These are phyloP conservation scores for Atta texana DNA, from an alignment of 1,140 invertebrate species.

Conservation along the genomic window DNA sequence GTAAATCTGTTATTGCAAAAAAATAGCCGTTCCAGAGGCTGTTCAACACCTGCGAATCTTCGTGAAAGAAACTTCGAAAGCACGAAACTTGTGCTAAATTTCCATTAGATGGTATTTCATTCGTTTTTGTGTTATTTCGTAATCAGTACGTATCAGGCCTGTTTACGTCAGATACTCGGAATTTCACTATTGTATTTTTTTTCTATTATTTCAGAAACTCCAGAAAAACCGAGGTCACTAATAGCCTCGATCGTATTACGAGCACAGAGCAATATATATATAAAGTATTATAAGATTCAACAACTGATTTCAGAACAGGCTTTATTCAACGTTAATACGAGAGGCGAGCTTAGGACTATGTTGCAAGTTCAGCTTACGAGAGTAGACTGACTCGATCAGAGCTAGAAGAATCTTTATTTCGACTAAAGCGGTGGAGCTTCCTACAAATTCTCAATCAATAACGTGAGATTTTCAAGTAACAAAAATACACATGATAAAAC, in stretches of 20 bases:
- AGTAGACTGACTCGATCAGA: no score
- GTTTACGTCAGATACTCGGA: neutral
- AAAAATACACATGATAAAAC: no score
- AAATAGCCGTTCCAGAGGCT: neutral
- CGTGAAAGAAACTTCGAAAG: neutral
- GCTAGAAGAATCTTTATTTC: no score
- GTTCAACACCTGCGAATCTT: neutral
- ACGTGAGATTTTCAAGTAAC: no score
- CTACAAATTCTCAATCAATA: no score
- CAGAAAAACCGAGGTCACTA: neutral
- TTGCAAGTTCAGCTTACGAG: no score
- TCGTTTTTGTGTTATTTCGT: neutral
- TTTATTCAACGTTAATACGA: no score
- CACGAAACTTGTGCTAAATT: neutral
- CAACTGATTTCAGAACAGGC: no score
- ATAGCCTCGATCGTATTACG: neutral
- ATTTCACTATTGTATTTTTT: neutral
- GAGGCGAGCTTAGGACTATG: no score
- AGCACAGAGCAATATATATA: no score
- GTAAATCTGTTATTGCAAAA: neutral
- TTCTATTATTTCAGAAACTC: conserved; percentile 6
- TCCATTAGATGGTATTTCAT: neutral
- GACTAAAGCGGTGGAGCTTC: no score
- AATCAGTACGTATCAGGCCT: neutral
- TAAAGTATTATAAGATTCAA: no score